A percentile compares a stretch with the other conserved stretches of the same genome.
Evolutionary conservation across 1,140 invertebrate species (phyloP).

Genomic region (Vollenhovia emeryi): DNA sequence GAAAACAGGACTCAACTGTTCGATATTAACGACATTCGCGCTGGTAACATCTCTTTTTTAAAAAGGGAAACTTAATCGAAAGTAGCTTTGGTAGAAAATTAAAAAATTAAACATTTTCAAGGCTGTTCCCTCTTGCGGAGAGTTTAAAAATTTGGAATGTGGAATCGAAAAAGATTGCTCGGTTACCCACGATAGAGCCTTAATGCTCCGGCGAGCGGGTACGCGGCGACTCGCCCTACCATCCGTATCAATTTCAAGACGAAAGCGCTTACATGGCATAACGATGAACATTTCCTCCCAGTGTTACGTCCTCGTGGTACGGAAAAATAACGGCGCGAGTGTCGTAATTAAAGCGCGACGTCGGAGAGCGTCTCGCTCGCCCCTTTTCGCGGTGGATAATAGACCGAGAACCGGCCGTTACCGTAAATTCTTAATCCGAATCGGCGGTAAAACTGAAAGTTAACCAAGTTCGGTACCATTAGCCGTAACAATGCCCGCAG

Average conservation of each 20-base stretch:
- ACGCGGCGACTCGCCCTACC: not conserved
- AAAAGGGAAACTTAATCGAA: no score
- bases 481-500: conserved; percentile 83
- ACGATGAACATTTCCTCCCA: not conserved
- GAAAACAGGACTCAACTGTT: no score
- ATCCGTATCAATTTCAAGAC: conserved; percentile 32
- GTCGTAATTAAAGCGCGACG: conserved; percentile 64
- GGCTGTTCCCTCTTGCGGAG: no score
- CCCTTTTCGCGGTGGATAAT: conserved; percentile 54
- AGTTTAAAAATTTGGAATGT: no score
- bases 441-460: conserved; percentile 85
- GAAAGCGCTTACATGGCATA: conserved; percentile 42
- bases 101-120: no score
- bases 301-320: not conserved
- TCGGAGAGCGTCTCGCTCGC: conserved; percentile 58
- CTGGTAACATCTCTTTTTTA: no score
- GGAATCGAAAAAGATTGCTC: no score
- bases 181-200: not conserved
- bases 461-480: conserved; percentile 84
- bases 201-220: not conserved
- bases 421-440: conserved; percentile 86
- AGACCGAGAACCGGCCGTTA: conserved; percentile 79
- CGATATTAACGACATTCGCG: no score
- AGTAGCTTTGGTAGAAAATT: no score
- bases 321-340: conserved; percentile 61